A percentile compares a stretch with the other conserved stretches of the same genome.
Evolutionary conservation across 2,113 vertebrate genomes (phyloP).

Genomic region (Progne subis): DNA sequence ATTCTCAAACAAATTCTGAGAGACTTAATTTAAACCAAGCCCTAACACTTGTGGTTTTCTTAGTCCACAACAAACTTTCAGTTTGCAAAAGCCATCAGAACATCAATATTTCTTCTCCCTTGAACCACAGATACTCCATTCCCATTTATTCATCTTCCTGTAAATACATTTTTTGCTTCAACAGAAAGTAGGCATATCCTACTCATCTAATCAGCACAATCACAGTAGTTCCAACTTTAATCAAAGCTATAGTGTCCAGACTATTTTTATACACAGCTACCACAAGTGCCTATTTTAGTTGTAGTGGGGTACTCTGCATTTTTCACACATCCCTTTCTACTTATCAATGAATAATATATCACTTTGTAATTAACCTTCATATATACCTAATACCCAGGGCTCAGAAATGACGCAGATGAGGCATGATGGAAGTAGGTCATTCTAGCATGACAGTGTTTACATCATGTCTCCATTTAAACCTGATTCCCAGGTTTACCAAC

Average conservation of each 20-base stretch:
- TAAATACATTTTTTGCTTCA: conserved; percentile 35
- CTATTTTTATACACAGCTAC: neutral
- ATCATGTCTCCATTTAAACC: neutral
- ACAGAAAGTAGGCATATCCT: neutral
- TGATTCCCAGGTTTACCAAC: neutral
- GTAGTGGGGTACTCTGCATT: neutral
- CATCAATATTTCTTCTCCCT: conserved; percentile 38
- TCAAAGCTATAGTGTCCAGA: neutral
- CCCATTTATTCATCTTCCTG: neutral
- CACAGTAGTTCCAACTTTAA: conserved; percentile 24
- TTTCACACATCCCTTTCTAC: neutral
- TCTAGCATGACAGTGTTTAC: neutral
- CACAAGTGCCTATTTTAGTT: conserved; percentile 12
- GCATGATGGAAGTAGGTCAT: neutral
- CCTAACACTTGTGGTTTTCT: conserved; percentile 34
- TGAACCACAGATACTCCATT: conserved; percentile 39
- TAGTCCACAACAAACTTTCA: conserved; percentile 45
- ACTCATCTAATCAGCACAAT: neutral
- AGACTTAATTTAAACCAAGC: conserved; percentile 26
- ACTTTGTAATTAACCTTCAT: neutral
- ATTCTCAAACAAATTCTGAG: conserved; percentile 42
- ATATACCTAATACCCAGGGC: neutral
- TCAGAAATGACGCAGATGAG: neutral
- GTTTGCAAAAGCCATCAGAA: conserved; percentile 50
- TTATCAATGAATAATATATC: neutral